Evolutionary conservation across 2,113 vertebrate species (phyloP), one percentile per base, ranked within the genome.

Genomic region (Psittacula cyanocephala): DNA sequence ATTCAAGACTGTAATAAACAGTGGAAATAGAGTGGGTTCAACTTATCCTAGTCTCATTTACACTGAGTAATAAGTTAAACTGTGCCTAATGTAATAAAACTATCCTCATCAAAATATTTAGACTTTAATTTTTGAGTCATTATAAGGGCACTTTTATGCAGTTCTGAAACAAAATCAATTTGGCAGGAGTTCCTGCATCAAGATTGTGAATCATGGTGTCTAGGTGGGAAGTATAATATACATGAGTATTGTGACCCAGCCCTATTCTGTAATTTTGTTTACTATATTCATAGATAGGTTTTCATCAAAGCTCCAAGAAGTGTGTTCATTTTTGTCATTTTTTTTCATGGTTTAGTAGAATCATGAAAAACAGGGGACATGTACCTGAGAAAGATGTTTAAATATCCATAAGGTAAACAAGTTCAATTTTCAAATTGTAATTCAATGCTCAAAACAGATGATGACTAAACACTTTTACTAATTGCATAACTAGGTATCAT

Each of bases 381-480:
- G 19, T 47, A 64, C 46, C 35, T 55, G 33, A 71, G 68, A 78
- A 90, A 72, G 79, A 18, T 64, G 25, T 78, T 82, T 89, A 69
- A 84, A 95, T 79, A 94, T 75, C 67, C 24, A 8, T 78, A 63
- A 76, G 53, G 80, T 43, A 93, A 95, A 88, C 43, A 84, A 72
- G 49, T 77, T 91, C 39, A 76, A 13, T 86, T 90, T 93, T 65
- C 31, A 84, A 95, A 91, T 76, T 94, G 37, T 76, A 93, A 91
- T 95, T 85, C 91, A 82, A 41, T 84, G 39, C 70, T 97, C 86
- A 84, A 84, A 96, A 71, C 37, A 94, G 88, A 88, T 93, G 93
- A 95, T 92, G 95, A 93, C 91, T 96, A 94, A 94, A 96, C 85
- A 96, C 69, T 95, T 95, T 95, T 86, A 68, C 72, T 97, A 96